Conservation (phyloP, 2,797 vertebrate genomes). For the Silurus lanzhouensis region DNA sequence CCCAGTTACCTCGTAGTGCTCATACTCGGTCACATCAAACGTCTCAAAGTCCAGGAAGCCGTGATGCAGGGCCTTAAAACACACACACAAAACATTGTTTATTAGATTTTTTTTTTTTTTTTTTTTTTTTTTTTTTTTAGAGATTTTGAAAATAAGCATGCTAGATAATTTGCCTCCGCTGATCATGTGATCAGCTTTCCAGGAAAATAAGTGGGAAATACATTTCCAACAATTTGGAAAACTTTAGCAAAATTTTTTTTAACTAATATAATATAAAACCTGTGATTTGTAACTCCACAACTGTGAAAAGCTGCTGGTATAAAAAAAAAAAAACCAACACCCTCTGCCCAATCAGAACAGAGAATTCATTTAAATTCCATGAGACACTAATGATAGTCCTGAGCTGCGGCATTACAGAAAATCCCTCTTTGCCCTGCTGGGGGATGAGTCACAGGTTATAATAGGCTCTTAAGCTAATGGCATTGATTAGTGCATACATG, state of each 20-base stretch:
- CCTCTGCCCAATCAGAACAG: background rate
- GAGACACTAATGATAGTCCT: background rate
- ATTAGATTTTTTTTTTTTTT: background rate
- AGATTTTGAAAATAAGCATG: background rate
- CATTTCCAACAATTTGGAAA: background rate
- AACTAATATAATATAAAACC: background rate
- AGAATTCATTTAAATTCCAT: background rate
- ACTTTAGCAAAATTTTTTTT: too few relatives aligned
- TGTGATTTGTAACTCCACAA: background rate
- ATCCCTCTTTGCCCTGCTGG: background rate
- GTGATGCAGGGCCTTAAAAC: constrained; percentile 86
- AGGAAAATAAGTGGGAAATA: background rate
- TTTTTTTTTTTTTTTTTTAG: too few relatives aligned
- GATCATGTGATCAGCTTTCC: background rate
- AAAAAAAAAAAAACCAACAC: background rate
- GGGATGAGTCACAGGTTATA: constrained; percentile 20
- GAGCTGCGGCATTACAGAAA: background rate
- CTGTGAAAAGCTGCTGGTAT: background rate
- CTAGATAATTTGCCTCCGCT: background rate
- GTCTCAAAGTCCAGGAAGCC: constrained; percentile 95
- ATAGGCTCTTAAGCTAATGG: constrained; percentile 24
- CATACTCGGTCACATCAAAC: constrained; percentile 95
- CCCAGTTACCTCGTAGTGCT: constrained; percentile 91
- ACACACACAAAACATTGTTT: background rate
- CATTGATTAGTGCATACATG: constrained; percentile 24